These are phyloP conservation scores for Dendrolimus houi DNA, from an alignment of 2,888 invertebrate genomes.

Conservation along the genomic window DNA sequence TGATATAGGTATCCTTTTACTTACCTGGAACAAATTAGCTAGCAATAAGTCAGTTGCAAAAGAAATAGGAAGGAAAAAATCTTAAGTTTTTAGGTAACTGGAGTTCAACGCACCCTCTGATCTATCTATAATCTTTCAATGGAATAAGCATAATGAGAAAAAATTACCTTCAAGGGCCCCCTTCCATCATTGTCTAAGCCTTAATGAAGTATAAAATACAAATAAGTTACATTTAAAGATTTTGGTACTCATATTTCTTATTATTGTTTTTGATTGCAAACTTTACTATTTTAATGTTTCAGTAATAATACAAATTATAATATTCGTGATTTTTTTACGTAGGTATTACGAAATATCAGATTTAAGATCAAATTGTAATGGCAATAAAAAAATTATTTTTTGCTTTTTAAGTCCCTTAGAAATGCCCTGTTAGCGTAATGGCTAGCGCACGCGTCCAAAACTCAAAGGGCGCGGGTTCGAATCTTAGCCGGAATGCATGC, in stretches of 20 bases:
- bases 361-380: background rate
- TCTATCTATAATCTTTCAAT: background rate
- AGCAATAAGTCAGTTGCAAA: too few species aligned
- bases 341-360: background rate
- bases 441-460: too few species aligned
- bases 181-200: background rate
- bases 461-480: too few species aligned
- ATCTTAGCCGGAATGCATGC: too few species aligned
- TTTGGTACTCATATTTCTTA: background rate
- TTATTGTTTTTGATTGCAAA: background rate
- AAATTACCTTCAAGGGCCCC: background rate
- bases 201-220: background rate
- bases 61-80: too few species aligned
- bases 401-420: too few species aligned
- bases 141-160: background rate
- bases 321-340: background rate
- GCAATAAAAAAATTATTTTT: too few species aligned
- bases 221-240: background rate
- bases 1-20: too few species aligned
- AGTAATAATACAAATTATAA: background rate
- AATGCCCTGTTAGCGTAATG: too few species aligned
- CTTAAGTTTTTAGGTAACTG: too few species aligned
- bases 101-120: background rate
- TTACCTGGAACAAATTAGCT: too few species aligned
- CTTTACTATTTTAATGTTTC: too few species aligned